These are phyloP conservation scores for Melanocharis versteri DNA, from an alignment of 2,113 vertebrate genomes.

Conservation along the genomic window DNA sequence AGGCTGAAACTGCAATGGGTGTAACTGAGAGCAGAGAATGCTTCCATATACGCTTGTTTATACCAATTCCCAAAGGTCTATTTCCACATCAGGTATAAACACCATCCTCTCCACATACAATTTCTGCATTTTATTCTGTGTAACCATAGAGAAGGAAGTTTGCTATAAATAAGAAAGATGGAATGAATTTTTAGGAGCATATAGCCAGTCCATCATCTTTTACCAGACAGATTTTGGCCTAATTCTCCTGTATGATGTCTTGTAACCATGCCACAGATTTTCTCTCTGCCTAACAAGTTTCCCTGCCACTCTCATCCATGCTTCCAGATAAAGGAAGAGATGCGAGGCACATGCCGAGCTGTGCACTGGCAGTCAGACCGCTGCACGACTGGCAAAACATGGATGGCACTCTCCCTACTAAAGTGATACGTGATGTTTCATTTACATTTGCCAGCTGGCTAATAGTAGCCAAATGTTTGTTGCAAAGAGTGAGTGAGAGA, in stretches of 20 bases:
- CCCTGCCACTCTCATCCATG: not conserved
- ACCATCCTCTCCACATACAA: not conserved
- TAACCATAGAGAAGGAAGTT: not conserved
- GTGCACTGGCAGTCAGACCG: constrained; percentile 18
- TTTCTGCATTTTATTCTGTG: not conserved
- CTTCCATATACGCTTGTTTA: not conserved
- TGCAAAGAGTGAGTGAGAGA: constrained; percentile 56
- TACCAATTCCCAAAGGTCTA: not conserved
- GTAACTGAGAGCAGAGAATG: not conserved
- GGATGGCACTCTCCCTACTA: constrained; percentile 5
- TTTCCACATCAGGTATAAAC: not conserved
- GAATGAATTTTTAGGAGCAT: not conserved
- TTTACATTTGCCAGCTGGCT: constrained; percentile 69
- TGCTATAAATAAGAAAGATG: not conserved
- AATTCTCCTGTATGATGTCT: not conserved
- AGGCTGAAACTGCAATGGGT: not conserved
- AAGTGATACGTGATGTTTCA: constrained; percentile 38
- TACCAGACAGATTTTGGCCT: not conserved
- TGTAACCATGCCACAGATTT: not conserved
- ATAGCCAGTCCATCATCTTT: not conserved
- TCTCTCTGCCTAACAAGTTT: not conserved
- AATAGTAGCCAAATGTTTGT: constrained; percentile 70
- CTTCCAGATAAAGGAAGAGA: not conserved
- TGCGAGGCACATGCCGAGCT: not conserved
- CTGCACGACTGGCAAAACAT: constrained; percentile 17